A percentile compares a stretch with the other conserved stretches of the same genome.
phyloP scores from a whole-genome alignment of 2,888 invertebrate species.

The Thumatha senex region DNA sequence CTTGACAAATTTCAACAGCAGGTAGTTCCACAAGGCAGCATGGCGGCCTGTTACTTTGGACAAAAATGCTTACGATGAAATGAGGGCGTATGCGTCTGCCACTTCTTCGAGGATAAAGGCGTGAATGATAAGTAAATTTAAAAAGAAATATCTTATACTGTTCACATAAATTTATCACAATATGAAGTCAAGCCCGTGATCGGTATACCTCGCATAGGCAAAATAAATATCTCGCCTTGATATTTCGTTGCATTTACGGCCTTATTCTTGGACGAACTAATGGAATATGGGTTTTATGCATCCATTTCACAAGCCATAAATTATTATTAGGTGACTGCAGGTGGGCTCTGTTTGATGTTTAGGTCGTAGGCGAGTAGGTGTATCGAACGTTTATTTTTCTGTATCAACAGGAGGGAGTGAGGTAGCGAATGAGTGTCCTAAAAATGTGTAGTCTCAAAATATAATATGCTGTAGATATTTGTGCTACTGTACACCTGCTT shows the following conservation, averaged over 20 bases:
- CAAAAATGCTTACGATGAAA: too few species aligned
- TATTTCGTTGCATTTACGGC: conserved; percentile 42
- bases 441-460: conserved; percentile 68
- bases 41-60: too few species aligned
- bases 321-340: conserved; percentile 28
- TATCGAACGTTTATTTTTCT: conserved; percentile 16
- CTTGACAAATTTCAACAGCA: too few species aligned
- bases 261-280: conserved; percentile 41
- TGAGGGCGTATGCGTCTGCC: too few species aligned
- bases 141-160: too few species aligned
- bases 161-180: too few species aligned
- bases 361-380: conserved; percentile 30
- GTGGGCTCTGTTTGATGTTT: conserved; percentile 21
- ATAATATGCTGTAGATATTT: conserved; percentile 69
- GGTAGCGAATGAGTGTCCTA: conserved; percentile 49
- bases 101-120: too few species aligned
- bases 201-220: conserved; percentile 37
- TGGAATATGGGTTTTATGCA: conserved; percentile 43
- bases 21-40: too few species aligned
- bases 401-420: conserved; percentile 42
- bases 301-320: conserved; percentile 35
- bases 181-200: conserved; percentile 34
- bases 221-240: conserved; percentile 40
- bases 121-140: too few species aligned
- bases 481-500: conserved; percentile 62